Conservation (phyloP, 2,113 vertebrate species). For the Struthio camelus region DNA sequence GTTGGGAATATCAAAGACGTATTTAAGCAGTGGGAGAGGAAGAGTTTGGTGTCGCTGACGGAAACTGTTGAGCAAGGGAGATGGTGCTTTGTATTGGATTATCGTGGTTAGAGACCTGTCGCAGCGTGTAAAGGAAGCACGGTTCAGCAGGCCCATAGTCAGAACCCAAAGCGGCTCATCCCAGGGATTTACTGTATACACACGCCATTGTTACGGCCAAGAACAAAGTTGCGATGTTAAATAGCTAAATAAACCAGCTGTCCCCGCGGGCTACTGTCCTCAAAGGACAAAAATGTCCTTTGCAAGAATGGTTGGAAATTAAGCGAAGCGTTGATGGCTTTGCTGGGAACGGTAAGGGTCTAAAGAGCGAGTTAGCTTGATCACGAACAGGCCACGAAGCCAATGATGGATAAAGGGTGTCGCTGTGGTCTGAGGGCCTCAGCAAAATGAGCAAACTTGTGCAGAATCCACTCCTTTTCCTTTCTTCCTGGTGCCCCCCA, state of each 20-base stretch:
- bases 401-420: rapidly evolving
- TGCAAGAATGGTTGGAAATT: background rate
- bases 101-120: conserved; percentile 33
- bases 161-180: conserved; percentile 14
- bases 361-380: background rate
- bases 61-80: conserved; percentile 48
- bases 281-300: background rate
- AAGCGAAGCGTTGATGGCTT: background rate
- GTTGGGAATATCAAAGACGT: background rate
- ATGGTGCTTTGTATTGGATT: background rate
- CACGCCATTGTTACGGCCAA: background rate
- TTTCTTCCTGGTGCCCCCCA: background rate
- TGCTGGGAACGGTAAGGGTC: background rate
- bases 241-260: conserved; percentile 41
- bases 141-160: conserved; percentile 34
- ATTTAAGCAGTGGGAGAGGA: conserved; percentile 8
- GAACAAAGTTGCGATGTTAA: background rate
- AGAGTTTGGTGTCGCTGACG: background rate
- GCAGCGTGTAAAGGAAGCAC: conserved; percentile 30
- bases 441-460: rapidly evolving
- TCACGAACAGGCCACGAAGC: background rate
- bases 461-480: background rate
- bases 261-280: background rate
- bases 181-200: background rate
- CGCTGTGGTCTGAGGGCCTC: rapidly evolving